Evolutionary conservation across 2,888 invertebrate species (phyloP).

Genomic region (Drosophila hamatofila): DNA sequence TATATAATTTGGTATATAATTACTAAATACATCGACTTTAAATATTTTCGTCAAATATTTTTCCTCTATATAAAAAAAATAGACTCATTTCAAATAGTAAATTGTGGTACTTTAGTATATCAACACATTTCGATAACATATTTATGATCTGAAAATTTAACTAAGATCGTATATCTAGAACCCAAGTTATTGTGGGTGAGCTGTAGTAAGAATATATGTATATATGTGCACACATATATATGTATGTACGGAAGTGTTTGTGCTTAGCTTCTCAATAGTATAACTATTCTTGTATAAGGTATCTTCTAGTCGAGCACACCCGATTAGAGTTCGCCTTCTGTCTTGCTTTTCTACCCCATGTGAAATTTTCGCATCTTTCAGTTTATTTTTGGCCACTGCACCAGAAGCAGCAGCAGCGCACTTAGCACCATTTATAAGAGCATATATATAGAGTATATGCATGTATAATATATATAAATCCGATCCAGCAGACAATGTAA

Average conservation of each 20-base stretch:
- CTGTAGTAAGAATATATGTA: too few species aligned
- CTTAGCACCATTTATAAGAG: slow-evolving; percentile 41
- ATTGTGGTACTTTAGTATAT: not conserved
- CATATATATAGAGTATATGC: not conserved
- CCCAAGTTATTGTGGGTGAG: too few species aligned
- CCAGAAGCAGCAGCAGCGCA: slow-evolving; percentile 35
- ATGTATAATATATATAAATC: not conserved
- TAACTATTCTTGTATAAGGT: not conserved
- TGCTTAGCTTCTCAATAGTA: too few species aligned
- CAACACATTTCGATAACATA: too few species aligned
- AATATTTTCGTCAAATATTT: not conserved
- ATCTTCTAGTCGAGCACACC: not conserved
- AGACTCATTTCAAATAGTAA: not conserved
- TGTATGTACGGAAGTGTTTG: too few species aligned
- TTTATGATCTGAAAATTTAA: not conserved
- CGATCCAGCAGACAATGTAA: slow-evolving; percentile 53
- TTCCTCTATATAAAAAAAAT: too few species aligned
- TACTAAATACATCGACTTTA: not conserved
- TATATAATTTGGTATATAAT: too few species aligned
- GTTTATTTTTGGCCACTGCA: slow-evolving; percentile 49
- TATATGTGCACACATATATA: too few species aligned
- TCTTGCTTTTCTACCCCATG: slow-evolving; percentile 17
- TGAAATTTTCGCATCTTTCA: slow-evolving; percentile 2
- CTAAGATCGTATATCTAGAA: not conserved
- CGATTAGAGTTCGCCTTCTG: too few species aligned